Base-by-base conservation (phyloP, 2,797 vertebrate genomes). In the Staurois parvus region DNA sequence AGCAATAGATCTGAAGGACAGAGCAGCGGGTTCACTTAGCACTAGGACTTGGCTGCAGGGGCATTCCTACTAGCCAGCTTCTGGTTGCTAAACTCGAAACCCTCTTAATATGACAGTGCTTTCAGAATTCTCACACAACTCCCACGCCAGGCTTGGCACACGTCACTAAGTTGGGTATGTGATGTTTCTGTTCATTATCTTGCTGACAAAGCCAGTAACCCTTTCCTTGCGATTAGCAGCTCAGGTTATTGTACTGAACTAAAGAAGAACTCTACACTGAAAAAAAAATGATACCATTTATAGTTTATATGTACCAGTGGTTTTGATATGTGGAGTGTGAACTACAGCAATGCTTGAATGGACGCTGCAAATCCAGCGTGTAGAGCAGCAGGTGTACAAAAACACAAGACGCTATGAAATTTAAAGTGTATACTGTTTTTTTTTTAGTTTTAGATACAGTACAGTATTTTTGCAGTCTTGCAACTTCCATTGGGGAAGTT, bases 71-170 rank as follows among this genome's bases (percentile, higher is more conserved):
- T 56, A 72, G 32, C n/a, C 26, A 72, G 21, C 52, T 12, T 24
- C 21, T 8, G 1, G 19, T 24, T 45, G 13, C 34, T 11, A 42
- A 37, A 29, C 59, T n/a, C 64, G 30, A 32, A 37, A 75, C 29
- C 45, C 48, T 26, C 24, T 26, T 64, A 64, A 64, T 64, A n/a
- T 64, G 59, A 64, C 21, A 26, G 21, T 64, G n/a, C 42, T 56
- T 75, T 75, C 28, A 32, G 34, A 62, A 37, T 77, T 77, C 24
- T 77, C 28, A 64, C 24, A 76, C 28, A 37, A 15, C 5, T 52
- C 28, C 19, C 66, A 70, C 29, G 30, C 37, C 21, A 28, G 30
- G 24, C 26, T 45, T 80, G 78, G 78, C 19, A 24, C 48, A 30
- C 26, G 29, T 32, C 28, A 26, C 28, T 56, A 24, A 40, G 66